These are phyloP conservation scores for Ornithoptera priamus DNA, from an alignment of 2,888 invertebrate species.

Conservation along the genomic window DNA sequence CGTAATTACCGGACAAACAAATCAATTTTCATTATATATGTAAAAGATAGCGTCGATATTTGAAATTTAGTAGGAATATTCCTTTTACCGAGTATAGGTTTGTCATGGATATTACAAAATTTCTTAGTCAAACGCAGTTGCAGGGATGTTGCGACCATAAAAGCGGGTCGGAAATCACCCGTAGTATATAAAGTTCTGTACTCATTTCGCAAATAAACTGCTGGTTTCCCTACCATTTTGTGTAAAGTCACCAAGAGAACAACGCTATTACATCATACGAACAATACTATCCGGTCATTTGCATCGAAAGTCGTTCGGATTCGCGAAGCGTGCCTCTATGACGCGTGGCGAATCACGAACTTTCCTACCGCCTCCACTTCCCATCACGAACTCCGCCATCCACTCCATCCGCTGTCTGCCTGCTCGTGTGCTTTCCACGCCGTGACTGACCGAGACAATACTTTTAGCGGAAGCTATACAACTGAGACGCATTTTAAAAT, in stretches of 20 bases:
- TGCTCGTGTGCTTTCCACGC: slow-evolving; percentile 55
- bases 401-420: slow-evolving; percentile 35
- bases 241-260: slow-evolving; percentile 41
- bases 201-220: neutral
- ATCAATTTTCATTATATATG: too few relatives aligned
- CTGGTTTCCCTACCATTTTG: slow-evolving; percentile 33
- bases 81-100: too few relatives aligned
- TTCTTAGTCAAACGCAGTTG: too few relatives aligned
- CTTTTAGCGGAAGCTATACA: slow-evolving; percentile 49
- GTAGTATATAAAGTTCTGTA: neutral
- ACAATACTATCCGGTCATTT: slow-evolving; percentile 51
- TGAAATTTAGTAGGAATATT: too few relatives aligned
- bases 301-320: slow-evolving; percentile 49
- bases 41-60: too few relatives aligned
- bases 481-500: slow-evolving; percentile 28
- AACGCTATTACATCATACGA: slow-evolving; percentile 33
- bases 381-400: slow-evolving; percentile 55
- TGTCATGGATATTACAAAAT: too few relatives aligned
- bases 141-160: too few relatives aligned
- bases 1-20: too few relatives aligned
- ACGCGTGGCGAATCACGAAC: slow-evolving; percentile 43
- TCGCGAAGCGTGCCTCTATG: slow-evolving; percentile 39
- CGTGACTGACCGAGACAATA: slow-evolving; percentile 66
- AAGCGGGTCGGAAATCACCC: too few relatives aligned
- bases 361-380: slow-evolving; percentile 57